phyloP scores from a whole-genome alignment of 2,888 invertebrate species.

The Morpho achilles region DNA sequence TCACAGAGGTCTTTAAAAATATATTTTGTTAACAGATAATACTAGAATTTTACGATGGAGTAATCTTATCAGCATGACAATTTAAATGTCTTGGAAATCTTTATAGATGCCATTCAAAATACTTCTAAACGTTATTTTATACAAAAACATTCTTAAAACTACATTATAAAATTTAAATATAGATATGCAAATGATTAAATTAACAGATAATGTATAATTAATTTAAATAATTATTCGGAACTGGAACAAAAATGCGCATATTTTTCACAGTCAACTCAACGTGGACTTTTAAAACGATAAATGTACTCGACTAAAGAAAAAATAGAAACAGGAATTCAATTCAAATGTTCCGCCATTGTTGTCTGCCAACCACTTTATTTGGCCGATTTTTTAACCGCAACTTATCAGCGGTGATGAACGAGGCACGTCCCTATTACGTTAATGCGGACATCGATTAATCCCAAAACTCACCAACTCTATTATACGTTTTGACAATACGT shows the following conservation, averaged over 20 bases:
- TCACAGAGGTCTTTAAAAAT: too few species aligned
- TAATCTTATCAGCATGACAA: too few species aligned
- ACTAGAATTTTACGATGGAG: too few species aligned
- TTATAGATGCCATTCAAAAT: too few species aligned
- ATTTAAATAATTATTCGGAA: conserved; percentile 16
- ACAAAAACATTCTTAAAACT: too few species aligned
- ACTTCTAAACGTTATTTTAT: too few species aligned
- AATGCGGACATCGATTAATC: conserved; percentile 56
- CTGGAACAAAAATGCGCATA: conserved; percentile 21
- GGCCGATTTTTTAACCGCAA: conserved; percentile 48
- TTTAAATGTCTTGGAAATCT: too few species aligned
- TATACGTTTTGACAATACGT: conserved; percentile 59
- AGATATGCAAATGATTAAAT: not conserved
- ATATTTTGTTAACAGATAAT: too few species aligned
- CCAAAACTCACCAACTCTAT: conserved; percentile 54
- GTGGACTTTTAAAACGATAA: conserved; percentile 42
- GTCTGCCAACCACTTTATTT: conserved; percentile 60
- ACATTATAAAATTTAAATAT: too few species aligned
- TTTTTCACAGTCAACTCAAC: conserved; percentile 28
- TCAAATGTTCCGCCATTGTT: conserved; percentile 69
- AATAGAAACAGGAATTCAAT: conserved; percentile 52
- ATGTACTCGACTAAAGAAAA: conserved; percentile 42
- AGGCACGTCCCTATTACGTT: conserved; percentile 31
- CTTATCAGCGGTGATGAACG: conserved; percentile 57
- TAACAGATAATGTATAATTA: conserved; percentile 9